Evolutionary conservation across 2,797 vertebrate genomes (phyloP).

Genomic region (Anas capensis): DNA sequence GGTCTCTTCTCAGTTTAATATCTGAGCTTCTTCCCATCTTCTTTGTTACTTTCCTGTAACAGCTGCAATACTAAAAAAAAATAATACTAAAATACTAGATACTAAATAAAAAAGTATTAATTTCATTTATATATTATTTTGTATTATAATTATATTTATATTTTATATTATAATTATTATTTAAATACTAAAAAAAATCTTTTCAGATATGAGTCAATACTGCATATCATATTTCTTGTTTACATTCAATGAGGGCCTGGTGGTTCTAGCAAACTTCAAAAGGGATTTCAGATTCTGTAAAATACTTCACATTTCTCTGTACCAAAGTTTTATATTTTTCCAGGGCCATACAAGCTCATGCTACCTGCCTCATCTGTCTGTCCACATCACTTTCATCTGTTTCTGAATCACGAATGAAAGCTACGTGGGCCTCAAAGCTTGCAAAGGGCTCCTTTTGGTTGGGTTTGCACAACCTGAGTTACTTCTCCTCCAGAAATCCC

Average conservation of each 20-base stretch:
- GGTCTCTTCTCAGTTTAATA: slow-evolving; percentile 44
- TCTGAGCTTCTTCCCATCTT: slow-evolving; percentile 62
- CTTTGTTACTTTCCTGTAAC: slow-evolving; percentile 55
- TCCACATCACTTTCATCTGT: slow-evolving; percentile 20
- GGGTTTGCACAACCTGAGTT: neutral
- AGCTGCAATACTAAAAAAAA: slow-evolving; percentile 17
- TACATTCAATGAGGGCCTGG: slow-evolving; percentile 33
- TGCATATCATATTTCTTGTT: slow-evolving; percentile 49
- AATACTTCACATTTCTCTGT: slow-evolving; percentile 35
- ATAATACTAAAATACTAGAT: no score
- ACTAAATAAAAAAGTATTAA: no score
- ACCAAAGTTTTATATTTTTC: slow-evolving; percentile 23
- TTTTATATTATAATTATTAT: no score
- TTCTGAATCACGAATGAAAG: slow-evolving; percentile 29
- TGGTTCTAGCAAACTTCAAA: slow-evolving; percentile 63
- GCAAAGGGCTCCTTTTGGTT: neutral
- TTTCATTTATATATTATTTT: no score
- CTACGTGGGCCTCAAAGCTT: neutral
- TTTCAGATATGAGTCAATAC: slow-evolving; percentile 52
- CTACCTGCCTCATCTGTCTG: neutral
- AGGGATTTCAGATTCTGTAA: slow-evolving; percentile 55
- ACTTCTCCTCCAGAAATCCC: neutral
- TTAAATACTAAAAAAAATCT: neutral
- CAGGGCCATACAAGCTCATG: neutral
- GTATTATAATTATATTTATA: no score